phyloP scores from a whole-genome alignment of 2,113 vertebrate genomes.

The Clupea harengus region DNA sequence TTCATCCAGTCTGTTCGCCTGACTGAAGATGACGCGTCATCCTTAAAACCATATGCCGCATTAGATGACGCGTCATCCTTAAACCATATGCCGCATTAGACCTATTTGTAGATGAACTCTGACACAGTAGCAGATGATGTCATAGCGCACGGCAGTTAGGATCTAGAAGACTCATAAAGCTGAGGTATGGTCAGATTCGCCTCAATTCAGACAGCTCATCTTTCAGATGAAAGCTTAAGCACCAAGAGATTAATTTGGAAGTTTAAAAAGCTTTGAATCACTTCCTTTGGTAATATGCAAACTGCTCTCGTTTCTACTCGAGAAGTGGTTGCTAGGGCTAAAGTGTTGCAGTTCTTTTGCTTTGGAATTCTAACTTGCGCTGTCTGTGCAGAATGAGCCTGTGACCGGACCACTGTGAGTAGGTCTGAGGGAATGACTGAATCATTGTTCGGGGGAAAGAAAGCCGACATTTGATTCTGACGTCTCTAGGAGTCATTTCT shows the following conservation, averaged over 20 bases:
- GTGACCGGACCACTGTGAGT: not conserved
- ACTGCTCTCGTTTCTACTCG: not conserved
- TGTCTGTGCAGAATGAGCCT: not conserved
- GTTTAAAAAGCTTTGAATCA: conserved; percentile 3
- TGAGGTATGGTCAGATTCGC: not conserved
- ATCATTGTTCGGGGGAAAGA: not conserved
- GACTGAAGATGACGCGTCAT: conserved; percentile 46
- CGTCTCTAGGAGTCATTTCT: not conserved
- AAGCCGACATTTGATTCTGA: not conserved
- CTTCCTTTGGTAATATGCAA: conserved; percentile 9
- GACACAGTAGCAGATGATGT: conserved; percentile 55
- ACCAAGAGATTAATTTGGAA: conserved; percentile 7
- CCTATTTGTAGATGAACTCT: conserved; percentile 64
- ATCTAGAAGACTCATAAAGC: conserved; percentile 20
- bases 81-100: conserved; percentile 24
- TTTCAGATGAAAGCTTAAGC: not conserved
- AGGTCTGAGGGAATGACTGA: not conserved
- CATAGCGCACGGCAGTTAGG: conserved; percentile 29
- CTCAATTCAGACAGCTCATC: not conserved
- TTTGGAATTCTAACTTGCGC: not conserved
- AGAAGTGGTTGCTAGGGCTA: not conserved
- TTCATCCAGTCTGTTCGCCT: conserved; percentile 48
- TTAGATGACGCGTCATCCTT: conserved; percentile 42
- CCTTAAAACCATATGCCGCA: not conserved
- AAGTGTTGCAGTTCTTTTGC: not conserved